Evolutionary conservation across 2,888 invertebrate species (phyloP).

Genomic region (Choristoneura rosaceana): DNA sequence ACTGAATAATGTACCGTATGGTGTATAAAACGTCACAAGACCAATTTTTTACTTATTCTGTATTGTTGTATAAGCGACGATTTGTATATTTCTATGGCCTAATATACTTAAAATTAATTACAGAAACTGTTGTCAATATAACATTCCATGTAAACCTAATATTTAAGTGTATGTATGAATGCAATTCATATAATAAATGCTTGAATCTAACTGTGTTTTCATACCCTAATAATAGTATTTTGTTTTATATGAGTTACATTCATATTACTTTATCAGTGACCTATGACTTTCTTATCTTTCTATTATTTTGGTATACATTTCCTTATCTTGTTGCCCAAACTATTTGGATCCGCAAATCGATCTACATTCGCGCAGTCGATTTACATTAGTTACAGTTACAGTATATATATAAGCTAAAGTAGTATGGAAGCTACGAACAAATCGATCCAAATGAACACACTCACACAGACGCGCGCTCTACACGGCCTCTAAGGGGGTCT

Average conservation of each 20-base stretch:
- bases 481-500: too few species aligned
- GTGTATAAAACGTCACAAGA: too few species aligned
- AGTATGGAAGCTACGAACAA: too few species aligned
- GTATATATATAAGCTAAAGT: too few species aligned
- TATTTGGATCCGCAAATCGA: background rate
- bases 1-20: too few species aligned
- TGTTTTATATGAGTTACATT: constrained; percentile 82
- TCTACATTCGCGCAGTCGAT: too few species aligned
- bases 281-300: constrained; percentile 43
- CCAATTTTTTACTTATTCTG: too few species aligned
- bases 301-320: constrained; percentile 39
- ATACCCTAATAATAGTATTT: constrained; percentile 53
- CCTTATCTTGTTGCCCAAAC: constrained; percentile 6
- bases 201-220: constrained; percentile 70
- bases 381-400: too few species aligned
- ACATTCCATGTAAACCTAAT: constrained; percentile 50
- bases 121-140: constrained; percentile 29
- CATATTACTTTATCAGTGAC: constrained; percentile 58
- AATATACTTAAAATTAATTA: background rate
- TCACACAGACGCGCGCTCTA: too few species aligned
- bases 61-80: too few species aligned
- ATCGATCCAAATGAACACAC: too few species aligned
- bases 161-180: constrained; percentile 67
- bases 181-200: constrained; percentile 84
- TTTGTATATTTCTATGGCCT: constrained; percentile 7